Base-by-base conservation (phyloP, 2,113 vertebrate genomes). In the Turdus rufiventris region DNA sequence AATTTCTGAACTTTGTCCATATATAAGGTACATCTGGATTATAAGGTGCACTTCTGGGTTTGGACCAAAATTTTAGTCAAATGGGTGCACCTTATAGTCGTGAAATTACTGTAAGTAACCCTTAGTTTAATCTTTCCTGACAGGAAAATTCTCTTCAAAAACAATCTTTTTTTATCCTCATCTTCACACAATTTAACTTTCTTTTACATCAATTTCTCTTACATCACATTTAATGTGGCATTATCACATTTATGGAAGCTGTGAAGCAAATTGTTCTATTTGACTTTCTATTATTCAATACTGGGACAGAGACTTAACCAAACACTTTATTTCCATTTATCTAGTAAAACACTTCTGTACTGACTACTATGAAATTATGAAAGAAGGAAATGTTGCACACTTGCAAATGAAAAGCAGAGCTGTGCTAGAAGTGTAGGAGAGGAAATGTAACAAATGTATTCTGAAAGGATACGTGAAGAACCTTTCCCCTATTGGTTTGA, bases 381-480 rank as follows among this genome's bases (percentile, higher is more conserved):
- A 87, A 79, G 29, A 65, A 66, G 24, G 53, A 80, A 86, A 77
- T 24, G 19, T 19, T 10, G 8, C 15, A 48, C 17, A 58, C 18
- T 61, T 21, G 56, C 67, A 54, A 82, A 71, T 8, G 10, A 83
- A 89, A 80, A 85, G 31, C 18, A 73, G 34, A 62, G 54, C 47
- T 83, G 75, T 2, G 6, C 12, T 63, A 23, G 23, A 80, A 57
- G 17, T 40, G 12, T 26, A 48, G 20, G 34, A 74, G 6, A 70
- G 28, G 31, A 73, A 79, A 78, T 0, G 0, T 13, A 74, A 89
- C 18, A 83, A 83, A 61, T 42, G 34, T 4, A 63, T 72, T 70
- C 31, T 38, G 29, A 97, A 98, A 98, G 98, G 98, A 99, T 99
- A 99, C 83, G 98, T 99, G 92, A 99, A 99, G 70, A 98, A 94